A percentile compares a stretch with the other conserved stretches of the same genome.
phyloP scores from a whole-genome alignment of 1,140 invertebrate genomes.

The Campoletis sonorensis region DNA sequence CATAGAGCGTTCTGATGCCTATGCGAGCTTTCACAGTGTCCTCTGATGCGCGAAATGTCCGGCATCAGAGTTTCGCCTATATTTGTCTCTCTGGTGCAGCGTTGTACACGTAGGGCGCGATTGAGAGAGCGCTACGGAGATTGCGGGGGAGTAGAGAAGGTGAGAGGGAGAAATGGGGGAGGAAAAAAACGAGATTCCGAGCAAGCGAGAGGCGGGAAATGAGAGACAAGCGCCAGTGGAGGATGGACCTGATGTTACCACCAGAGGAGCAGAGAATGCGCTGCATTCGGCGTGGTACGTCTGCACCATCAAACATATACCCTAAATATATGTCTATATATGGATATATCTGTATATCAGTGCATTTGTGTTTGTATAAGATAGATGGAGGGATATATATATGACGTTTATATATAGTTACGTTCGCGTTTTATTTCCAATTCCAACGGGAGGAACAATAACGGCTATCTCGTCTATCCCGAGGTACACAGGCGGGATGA shows the following conservation, averaged over 20 bases:
- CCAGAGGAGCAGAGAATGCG: constrained; percentile 18
- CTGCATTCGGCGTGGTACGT: constrained; percentile 26
- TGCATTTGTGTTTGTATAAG: no score
- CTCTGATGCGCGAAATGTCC: constrained; percentile 46
- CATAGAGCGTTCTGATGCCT: background rate
- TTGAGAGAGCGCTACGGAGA: constrained; percentile 25
- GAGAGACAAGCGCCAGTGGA: constrained; percentile 18
- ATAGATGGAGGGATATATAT: background rate
- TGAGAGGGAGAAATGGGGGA: constrained; percentile 48
- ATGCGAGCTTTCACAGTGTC: background rate
- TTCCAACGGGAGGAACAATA: constrained; percentile 62
- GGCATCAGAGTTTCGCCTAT: constrained; percentile 39
- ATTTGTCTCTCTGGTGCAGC: constrained; percentile 51
- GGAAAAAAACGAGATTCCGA: constrained; percentile 36
- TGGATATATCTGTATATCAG: background rate
- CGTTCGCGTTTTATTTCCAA: constrained; percentile 65
- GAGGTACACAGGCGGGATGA: constrained; percentile 51
- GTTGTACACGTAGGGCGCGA: constrained; percentile 49
- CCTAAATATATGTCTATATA: background rate
- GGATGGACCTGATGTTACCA: constrained; percentile 14
- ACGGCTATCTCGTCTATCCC: constrained; percentile 53
- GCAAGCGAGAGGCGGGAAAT: constrained; percentile 33
- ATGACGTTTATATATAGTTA: constrained; percentile 1
- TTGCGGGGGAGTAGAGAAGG: background rate
- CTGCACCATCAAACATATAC: constrained; percentile 11